Evolutionary conservation across 2,113 vertebrate species (phyloP), one percentile per base, ranked within the genome.

Genomic region (Centropristis striata): DNA sequence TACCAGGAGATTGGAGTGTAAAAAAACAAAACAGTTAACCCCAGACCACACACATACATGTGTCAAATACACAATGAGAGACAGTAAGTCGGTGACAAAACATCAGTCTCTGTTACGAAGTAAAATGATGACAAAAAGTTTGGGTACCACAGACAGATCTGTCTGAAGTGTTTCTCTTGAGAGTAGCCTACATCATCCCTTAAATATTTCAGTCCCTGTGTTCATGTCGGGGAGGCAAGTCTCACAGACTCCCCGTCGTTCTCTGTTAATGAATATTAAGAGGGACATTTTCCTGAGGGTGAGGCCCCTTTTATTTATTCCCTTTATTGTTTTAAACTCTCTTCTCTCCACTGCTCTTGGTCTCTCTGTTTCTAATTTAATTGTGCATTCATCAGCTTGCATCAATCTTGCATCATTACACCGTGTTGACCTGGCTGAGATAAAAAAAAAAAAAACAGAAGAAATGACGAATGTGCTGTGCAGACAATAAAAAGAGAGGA

Each of bases 251-350:
- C 81, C 88, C 89, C 18, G 32, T 77, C 49, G 80, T 75, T 87
- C 69, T 44, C 64, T 67, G 78, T 87, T 92, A 87, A 91, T 93
- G 87, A 91, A 90, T 91, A 91, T 90, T 89, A 86, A 91, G 89
- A 86, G 81, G 81, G 80, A 92, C 87, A 86, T 89, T 90, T 89
- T 91, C 88, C 87, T 91, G 73, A 78, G 86, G 85, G 80, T 82
- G 79, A 89, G 71, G 78, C 55, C 74, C 81, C 75, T 63, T 90
- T 91, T 89, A 89, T 89, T 89, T 91, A 85, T 92, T 92, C 88
- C 67, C 68, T 94, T 92, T 85, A 90, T 92, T 91, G 76, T 92
- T 92, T 85, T 60, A 85, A 89, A 89, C 50, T 72, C 47, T 66
- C 28, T 47, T 28, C 66, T 57, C 41, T 63, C 47, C 32, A 23